Conservation (phyloP, 2,797 vertebrate genomes). For the Coregonus sp. region DNA sequence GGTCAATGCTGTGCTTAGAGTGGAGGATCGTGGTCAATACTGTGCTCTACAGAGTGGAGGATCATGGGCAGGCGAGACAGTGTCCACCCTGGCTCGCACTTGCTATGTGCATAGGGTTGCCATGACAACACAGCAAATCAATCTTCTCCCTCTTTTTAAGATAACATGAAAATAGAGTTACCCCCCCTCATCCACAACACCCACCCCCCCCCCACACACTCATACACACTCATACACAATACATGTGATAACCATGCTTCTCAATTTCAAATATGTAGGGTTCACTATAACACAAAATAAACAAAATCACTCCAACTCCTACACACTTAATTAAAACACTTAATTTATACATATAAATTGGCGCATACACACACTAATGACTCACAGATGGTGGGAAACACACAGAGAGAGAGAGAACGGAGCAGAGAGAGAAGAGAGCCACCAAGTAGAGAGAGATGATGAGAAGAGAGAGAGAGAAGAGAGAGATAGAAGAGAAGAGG, state of each 20-base stretch:
- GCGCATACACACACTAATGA: conserved; percentile 16
- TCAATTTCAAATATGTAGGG: too few species aligned
- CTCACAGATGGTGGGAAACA: not conserved
- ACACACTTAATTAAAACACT: too few species aligned
- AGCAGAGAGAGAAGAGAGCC: not conserved
- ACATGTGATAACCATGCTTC: too few species aligned
- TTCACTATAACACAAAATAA: too few species aligned
- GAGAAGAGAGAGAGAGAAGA: not conserved
- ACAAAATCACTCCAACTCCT: too few species aligned
- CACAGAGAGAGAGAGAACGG: too few species aligned
- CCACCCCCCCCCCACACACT: conserved; percentile 5
- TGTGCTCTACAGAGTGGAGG: not conserved
- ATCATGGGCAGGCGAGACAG: conserved; percentile 56
- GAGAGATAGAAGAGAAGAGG: not conserved
- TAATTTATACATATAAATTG: too few species aligned
- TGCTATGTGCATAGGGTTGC: conserved; percentile 63
- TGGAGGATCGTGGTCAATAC: not conserved
- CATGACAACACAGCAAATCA: conserved; percentile 70
- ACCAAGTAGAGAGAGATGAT: too few species aligned
- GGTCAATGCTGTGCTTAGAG: too few species aligned
- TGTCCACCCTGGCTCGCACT: conserved; percentile 50
- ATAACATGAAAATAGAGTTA: conserved; percentile 43
- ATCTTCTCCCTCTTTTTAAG: conserved; percentile 55
- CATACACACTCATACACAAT: not conserved
- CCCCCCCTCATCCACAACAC: not conserved